Evolutionary conservation across 2,797 vertebrate genomes (phyloP).

Genomic region (Apogon talboti): DNA sequence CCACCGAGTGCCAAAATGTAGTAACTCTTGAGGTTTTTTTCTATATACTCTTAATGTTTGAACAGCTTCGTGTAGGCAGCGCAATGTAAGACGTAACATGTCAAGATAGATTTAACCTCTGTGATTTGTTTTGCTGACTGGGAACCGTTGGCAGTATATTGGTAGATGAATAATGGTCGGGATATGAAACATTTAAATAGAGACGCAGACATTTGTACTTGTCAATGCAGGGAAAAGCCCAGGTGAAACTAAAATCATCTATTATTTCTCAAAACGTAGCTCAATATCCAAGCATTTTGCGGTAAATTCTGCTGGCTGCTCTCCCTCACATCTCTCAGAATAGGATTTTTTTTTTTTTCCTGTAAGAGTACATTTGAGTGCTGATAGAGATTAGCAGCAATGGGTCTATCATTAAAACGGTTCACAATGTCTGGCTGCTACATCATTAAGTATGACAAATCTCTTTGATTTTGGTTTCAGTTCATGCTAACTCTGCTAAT

Average conservation of each 20-base stretch:
- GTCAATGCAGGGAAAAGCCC: not conserved
- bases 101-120: too few species aligned
- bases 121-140: too few species aligned
- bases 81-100: not conserved
- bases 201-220: not conserved
- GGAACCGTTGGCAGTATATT: not conserved
- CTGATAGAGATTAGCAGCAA: not conserved
- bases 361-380: constrained; percentile 11
- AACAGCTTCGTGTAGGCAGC: too few species aligned
- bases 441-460: constrained; percentile 9
- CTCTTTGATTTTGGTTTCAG: constrained; percentile 3
- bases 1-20: constrained; percentile 5
- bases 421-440: not conserved
- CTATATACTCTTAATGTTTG: too few species aligned
- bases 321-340: too few species aligned
- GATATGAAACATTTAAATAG: not conserved
- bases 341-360: not conserved
- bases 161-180: not conserved
- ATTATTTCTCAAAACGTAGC: too few species aligned
- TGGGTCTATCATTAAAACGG: constrained; percentile 13
- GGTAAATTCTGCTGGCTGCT: not conserved
- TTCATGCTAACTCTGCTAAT: constrained; percentile 4
- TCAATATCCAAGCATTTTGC: too few species aligned
- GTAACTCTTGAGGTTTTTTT: constrained; percentile 6
- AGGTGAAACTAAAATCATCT: not conserved